Conservation (phyloP, 1,140 invertebrate species). For the Drosophila pachea region DNA sequence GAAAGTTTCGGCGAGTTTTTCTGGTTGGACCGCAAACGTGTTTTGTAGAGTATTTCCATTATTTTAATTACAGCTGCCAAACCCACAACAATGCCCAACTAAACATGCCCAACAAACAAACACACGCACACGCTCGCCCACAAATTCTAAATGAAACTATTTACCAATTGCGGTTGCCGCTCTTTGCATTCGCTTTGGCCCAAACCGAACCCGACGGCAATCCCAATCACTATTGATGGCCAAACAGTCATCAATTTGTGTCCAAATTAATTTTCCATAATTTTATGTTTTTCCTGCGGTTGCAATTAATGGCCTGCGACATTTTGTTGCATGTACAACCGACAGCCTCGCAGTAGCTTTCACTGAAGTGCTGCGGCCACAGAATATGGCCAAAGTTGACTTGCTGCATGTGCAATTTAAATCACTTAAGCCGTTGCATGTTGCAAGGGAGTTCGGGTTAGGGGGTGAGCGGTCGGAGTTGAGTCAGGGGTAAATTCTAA, state of each 20-base stretch:
- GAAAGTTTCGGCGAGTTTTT: slow-evolving; percentile 39
- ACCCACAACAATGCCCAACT: not conserved
- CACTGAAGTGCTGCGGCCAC: not conserved
- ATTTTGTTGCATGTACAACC: not conserved
- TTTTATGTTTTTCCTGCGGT: slow-evolving; percentile 51
- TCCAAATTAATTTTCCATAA: slow-evolving; percentile 69
- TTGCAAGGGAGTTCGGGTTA: too few species aligned
- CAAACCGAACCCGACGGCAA: not conserved
- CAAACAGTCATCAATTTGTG: slow-evolving; percentile 37
- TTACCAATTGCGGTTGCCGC: slow-evolving; percentile 64
- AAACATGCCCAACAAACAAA: slow-evolving; percentile 6
- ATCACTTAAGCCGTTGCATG: slow-evolving; percentile 53
- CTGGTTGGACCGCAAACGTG: slow-evolving; percentile 50
- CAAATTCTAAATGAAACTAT: slow-evolving; percentile 50
- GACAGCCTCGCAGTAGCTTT: not conserved
- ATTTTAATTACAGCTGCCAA: slow-evolving; percentile 69
- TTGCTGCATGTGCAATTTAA: slow-evolving; percentile 56
- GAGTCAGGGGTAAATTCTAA: slow-evolving; percentile 16
- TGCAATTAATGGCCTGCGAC: not conserved
- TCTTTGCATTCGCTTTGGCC: not conserved
- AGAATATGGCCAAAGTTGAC: slow-evolving; percentile 15
- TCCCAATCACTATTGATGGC: slow-evolving; percentile 4
- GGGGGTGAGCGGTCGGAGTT: not conserved
- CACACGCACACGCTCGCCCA: not conserved
- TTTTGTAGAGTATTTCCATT: slow-evolving; percentile 58